Conservation (phyloP, 2,797 vertebrate species). For the Sebastolobus alascanus region DNA sequence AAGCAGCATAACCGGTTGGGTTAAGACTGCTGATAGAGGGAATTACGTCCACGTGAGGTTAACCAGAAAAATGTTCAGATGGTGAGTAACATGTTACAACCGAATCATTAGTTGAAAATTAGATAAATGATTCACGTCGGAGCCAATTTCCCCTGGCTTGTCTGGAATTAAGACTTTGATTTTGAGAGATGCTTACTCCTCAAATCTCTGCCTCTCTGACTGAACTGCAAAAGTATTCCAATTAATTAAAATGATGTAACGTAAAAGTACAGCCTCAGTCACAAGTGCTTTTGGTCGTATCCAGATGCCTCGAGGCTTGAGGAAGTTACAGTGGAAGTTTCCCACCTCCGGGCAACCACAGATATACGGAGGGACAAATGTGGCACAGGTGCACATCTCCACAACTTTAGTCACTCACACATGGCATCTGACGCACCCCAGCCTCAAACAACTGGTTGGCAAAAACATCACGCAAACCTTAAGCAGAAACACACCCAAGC, state of each 20-base stretch:
- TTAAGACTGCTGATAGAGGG: slow-evolving; percentile 6
- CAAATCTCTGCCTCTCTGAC: not conserved
- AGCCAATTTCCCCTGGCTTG: not conserved
- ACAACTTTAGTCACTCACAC: slow-evolving; percentile 63
- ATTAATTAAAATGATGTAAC: slow-evolving; percentile 11
- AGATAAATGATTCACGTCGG: slow-evolving; percentile 23
- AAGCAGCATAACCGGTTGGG: not conserved
- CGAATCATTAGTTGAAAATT: slow-evolving; percentile 37
- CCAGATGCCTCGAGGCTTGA: slow-evolving; percentile 25
- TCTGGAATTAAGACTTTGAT: slow-evolving; percentile 19
- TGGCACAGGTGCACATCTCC: slow-evolving; percentile 69
- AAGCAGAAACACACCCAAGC: too few relatives aligned
- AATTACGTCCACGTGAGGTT: slow-evolving; percentile 32
- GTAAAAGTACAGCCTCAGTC: slow-evolving; percentile 4
- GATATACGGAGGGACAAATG: slow-evolving; percentile 35
- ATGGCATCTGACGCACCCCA: slow-evolving; percentile 64
- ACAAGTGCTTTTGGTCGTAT: slow-evolving; percentile 12
- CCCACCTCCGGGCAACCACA: slow-evolving; percentile 34
- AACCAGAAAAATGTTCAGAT: slow-evolving; percentile 31
- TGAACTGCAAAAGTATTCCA: not conserved
- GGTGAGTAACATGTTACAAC: slow-evolving; percentile 38
- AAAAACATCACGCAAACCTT: slow-evolving; percentile 61
- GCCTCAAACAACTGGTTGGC: slow-evolving; percentile 48
- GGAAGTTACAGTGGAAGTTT: slow-evolving; percentile 45
- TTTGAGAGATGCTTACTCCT: not conserved